A percentile compares a stretch with the other conserved stretches of the same genome.
Conservation (phyloP, 1,140 invertebrate species). For the Melitaea cinxia region DNA sequence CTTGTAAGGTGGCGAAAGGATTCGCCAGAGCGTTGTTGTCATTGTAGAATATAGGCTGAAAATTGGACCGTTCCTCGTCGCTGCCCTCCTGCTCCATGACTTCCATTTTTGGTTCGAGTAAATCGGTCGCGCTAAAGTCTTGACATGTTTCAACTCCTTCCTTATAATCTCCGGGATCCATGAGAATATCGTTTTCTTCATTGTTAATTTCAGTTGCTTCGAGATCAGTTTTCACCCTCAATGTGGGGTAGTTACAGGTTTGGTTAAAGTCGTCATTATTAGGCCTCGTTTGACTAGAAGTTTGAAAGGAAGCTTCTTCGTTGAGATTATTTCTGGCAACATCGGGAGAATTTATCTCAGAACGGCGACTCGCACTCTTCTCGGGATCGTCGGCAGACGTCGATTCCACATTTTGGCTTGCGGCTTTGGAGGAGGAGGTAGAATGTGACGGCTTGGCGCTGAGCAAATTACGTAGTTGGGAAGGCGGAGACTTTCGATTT, state of each 20-base stretch:
- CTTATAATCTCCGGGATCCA: slow-evolving; percentile 72
- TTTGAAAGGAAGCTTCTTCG: slow-evolving; percentile 79
- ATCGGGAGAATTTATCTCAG: slow-evolving; percentile 77
- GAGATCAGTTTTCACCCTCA: slow-evolving; percentile 81
- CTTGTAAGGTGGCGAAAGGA: slow-evolving; percentile 74
- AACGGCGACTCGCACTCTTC: slow-evolving; percentile 70
- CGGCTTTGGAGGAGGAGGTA: slow-evolving; percentile 82
- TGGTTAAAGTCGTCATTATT: slow-evolving; percentile 80
- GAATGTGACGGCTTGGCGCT: slow-evolving; percentile 81
- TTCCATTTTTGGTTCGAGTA: slow-evolving; percentile 79
- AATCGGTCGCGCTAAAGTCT: slow-evolving; percentile 70
- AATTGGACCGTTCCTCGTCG: slow-evolving; percentile 72
- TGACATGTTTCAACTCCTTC: slow-evolving; percentile 63
- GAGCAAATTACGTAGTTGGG: slow-evolving; percentile 81
- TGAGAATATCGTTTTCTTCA: slow-evolving; percentile 73
- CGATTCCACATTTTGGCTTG: slow-evolving; percentile 81
- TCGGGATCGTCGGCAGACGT: slow-evolving; percentile 74
- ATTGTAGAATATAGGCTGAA: slow-evolving; percentile 68
- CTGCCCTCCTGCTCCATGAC: slow-evolving; percentile 76
- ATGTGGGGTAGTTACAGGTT: slow-evolving; percentile 71
- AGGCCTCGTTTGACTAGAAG: slow-evolving; percentile 81
- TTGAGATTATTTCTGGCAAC: slow-evolving; percentile 80
- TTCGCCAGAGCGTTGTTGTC: slow-evolving; percentile 74
- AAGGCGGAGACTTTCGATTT: slow-evolving; percentile 79
- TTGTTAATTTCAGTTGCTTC: slow-evolving; percentile 76